Conservation (phyloP, 64 coral and sea anemone genomes). For the Acropora yongei region DNA sequence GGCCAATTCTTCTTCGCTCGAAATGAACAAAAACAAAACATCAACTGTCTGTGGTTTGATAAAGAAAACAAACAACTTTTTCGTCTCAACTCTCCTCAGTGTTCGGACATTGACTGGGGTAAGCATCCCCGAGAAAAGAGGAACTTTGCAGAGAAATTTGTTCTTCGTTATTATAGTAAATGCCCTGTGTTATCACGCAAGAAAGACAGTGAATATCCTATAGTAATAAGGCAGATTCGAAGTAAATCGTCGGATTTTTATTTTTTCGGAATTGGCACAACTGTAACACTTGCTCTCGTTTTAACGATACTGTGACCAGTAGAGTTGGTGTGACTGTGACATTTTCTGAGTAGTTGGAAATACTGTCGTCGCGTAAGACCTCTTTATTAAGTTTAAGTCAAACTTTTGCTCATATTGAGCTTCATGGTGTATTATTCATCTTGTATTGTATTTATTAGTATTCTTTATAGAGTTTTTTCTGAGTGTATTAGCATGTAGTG, state of each 20-base stretch:
- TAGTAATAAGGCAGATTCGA: background rate
- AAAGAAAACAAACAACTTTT: slow-evolving; percentile 62
- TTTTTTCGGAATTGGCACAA: background rate
- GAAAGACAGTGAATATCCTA: background rate
- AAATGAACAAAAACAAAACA: slow-evolving; percentile 6
- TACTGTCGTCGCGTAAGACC: too few species aligned
- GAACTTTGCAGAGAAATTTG: slow-evolving; percentile 45
- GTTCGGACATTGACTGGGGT: slow-evolving; percentile 77
- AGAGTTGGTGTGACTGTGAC: too few species aligned
- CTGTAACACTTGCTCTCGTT: background rate
- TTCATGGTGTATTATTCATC: too few species aligned
- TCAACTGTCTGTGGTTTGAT: slow-evolving; percentile 64
- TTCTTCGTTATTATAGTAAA: slow-evolving; percentile 49
- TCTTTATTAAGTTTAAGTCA: too few species aligned
- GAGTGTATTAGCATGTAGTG: too few species aligned
- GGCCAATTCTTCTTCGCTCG: slow-evolving; percentile 51
- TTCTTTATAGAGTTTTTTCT: too few species aligned
- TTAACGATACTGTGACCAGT: too few species aligned
- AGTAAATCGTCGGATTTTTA: background rate
- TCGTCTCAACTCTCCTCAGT: slow-evolving; percentile 75
- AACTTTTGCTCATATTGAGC: too few species aligned
- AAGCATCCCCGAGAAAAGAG: background rate
- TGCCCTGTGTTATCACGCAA: slow-evolving; percentile 4
- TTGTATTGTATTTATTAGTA: too few species aligned
- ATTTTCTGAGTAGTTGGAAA: too few species aligned